phyloP scores from a whole-genome alignment of 2,113 vertebrate species.

The Aleadryas rufinucha region DNA sequence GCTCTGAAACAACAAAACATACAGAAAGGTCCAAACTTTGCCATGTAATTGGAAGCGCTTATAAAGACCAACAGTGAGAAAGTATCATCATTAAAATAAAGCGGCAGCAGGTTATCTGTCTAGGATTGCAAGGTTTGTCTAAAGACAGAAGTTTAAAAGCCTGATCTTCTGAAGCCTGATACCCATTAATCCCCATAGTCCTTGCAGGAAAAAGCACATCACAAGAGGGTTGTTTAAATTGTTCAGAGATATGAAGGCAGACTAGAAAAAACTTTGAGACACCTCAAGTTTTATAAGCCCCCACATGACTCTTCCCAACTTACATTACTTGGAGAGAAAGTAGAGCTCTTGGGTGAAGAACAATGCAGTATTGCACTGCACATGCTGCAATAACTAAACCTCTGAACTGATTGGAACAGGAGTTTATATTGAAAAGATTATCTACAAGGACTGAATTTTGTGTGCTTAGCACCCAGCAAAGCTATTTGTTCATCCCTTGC shows the following conservation, averaged over 20 bases:
- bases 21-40: neutral
- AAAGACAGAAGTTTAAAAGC: neutral
- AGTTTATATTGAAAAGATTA: neutral
- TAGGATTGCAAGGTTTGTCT: neutral
- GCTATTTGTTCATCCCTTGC: neutral
- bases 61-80: neutral
- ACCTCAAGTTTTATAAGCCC: neutral
- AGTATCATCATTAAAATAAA: neutral
- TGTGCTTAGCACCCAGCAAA: neutral
- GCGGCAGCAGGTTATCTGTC: neutral
- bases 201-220: neutral
- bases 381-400: neutral
- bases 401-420: neutral
- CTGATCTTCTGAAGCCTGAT: neutral
- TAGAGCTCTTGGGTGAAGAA: neutral
- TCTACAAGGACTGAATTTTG: neutral
- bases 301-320: fast-evolving
- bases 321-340: neutral
- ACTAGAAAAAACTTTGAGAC: neutral
- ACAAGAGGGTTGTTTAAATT: neutral
- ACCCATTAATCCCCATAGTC: neutral
- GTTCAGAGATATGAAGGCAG: neutral
- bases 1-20: neutral
- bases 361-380: neutral
- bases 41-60: neutral